Evolutionary conservation across 2,888 invertebrate species (phyloP).

Genomic region (Hoplodrina ambigua): DNA sequence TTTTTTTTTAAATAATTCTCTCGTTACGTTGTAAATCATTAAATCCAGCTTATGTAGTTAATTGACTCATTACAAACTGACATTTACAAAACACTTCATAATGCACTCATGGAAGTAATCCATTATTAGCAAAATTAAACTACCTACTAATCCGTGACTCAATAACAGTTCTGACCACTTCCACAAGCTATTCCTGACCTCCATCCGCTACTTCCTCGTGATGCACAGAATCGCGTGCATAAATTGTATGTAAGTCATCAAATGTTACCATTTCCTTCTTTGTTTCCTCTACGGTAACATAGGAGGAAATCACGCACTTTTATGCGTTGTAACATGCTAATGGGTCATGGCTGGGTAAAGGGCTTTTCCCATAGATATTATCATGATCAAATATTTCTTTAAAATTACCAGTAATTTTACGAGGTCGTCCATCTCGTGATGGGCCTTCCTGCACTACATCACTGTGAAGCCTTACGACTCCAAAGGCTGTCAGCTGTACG

Average conservation of each 20-base stretch:
- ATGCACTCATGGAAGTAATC: constrained; percentile 12
- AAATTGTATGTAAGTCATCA: constrained; percentile 41
- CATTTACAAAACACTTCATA: constrained; percentile 2
- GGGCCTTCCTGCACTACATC: too few relatives aligned
- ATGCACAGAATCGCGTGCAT: constrained; percentile 49
- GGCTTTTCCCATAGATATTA: background rate
- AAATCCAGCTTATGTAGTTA: background rate
- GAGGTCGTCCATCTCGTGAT: too few relatives aligned
- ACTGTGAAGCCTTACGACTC: too few relatives aligned
- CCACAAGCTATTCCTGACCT: constrained; percentile 33
- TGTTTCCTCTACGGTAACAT: constrained; percentile 40
- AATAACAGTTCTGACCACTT: constrained; percentile 9
- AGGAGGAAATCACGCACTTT: constrained; percentile 58
- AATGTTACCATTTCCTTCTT: constrained; percentile 40
- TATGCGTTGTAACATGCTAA: constrained; percentile 12
- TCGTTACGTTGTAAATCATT: too few relatives aligned
- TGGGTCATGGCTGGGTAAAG: constrained; percentile 14
- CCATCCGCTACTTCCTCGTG: constrained; percentile 38
- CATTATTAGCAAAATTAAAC: constrained; percentile 9
- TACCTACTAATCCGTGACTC: constrained; percentile 16
- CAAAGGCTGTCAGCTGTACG: too few relatives aligned
- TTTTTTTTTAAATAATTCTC: too few relatives aligned
- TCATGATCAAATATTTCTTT: too few relatives aligned
- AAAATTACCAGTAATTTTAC: too few relatives aligned
- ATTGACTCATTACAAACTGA: constrained; percentile 9